Conservation (phyloP, 1,140 invertebrate species). For the Agrypnia vestita region DNA sequence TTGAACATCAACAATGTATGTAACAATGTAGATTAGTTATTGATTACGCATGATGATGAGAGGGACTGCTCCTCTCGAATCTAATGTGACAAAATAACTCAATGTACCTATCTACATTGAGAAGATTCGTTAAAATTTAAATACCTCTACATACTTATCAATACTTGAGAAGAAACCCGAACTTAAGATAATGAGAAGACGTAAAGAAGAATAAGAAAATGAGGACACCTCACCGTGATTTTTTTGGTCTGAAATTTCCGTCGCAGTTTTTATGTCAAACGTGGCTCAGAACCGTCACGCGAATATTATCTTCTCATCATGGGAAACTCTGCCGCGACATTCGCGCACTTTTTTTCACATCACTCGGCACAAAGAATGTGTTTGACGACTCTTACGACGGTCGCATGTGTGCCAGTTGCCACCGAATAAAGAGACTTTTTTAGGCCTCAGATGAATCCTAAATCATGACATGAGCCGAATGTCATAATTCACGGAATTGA, state of each 20-base stretch:
- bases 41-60: too few relatives aligned
- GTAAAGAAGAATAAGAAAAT: not conserved
- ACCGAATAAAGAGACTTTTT: constrained; percentile 17
- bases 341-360: constrained; percentile 18
- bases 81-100: too few relatives aligned
- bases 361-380: not conserved
- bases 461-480: constrained; percentile 36
- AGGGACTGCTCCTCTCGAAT: too few relatives aligned
- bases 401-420: constrained; percentile 17
- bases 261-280: not conserved
- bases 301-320: constrained; percentile 24
- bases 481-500: constrained; percentile 44
- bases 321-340: constrained; percentile 6
- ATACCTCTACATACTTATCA: too few relatives aligned
- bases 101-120: too few relatives aligned
- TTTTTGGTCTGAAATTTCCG: constrained; percentile 8
- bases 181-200: too few relatives aligned
- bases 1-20: too few relatives aligned
- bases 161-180: too few relatives aligned
- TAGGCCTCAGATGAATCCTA: constrained; percentile 8
- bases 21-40: too few relatives aligned
- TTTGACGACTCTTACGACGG: not conserved
- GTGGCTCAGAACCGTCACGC: constrained; percentile 5
- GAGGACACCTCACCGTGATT: constrained; percentile 1
- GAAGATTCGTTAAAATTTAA: too few relatives aligned